Evolutionary conservation across 92 coral and sea anemone genomes (phyloP).

Genomic region (Porites evermanni): DNA sequence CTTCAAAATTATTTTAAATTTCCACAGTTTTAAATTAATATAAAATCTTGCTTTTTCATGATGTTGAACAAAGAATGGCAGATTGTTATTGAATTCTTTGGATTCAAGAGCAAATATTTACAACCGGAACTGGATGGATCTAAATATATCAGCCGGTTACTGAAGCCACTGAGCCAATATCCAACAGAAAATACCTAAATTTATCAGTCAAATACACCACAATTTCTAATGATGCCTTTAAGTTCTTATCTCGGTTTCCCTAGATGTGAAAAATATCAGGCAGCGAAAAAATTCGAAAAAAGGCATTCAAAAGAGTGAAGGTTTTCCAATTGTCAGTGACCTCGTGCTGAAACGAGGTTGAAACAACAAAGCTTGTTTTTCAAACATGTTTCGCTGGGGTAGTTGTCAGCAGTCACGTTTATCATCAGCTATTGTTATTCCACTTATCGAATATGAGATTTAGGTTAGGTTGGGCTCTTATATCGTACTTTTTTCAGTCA

Average conservation of each 20-base stretch:
- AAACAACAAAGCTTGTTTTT: constrained; percentile 6
- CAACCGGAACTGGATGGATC: background rate
- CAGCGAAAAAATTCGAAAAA: background rate
- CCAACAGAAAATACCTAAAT: background rate
- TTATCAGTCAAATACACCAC: background rate
- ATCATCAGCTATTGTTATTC: no score
- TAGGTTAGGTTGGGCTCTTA: no score
- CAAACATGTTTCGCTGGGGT: background rate
- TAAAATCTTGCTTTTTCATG: no score
- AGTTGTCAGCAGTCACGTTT: background rate
- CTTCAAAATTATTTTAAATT: no score
- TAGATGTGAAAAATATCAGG: background rate
- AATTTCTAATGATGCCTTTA: background rate
- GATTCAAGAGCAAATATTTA: background rate
- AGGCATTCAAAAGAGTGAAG: background rate
- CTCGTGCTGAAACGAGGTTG: constrained; percentile 36
- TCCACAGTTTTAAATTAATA: no score
- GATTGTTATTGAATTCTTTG: no score
- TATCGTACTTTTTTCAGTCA: no score
- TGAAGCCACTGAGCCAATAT: background rate
- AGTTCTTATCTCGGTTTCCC: background rate
- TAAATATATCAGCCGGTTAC: background rate
- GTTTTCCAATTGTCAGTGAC: constrained; percentile 8
- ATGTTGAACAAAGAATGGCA: no score
- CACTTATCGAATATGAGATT: no score